These are phyloP conservation scores for Phoenicopterus ruber DNA, from an alignment of 2,113 vertebrate genomes.

Conservation along the genomic window DNA sequence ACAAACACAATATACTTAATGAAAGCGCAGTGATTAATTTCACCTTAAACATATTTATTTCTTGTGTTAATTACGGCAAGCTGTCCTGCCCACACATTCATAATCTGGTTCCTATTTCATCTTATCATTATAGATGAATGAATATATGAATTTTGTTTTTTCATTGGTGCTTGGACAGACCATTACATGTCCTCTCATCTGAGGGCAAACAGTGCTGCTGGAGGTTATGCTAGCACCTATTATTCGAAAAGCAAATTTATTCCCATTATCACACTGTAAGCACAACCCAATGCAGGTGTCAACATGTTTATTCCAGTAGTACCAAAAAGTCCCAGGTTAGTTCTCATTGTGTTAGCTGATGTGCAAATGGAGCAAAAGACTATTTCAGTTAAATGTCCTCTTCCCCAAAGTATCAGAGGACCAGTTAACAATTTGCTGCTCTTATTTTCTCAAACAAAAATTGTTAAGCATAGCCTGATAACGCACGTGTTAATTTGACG, in stretches of 20 bases:
- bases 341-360: background rate
- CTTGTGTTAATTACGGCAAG: background rate
- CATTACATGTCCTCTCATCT: fast-evolving
- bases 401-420: background rate
- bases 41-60: background rate
- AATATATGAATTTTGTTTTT: background rate
- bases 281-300: background rate
- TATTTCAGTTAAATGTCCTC: background rate
- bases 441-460: background rate
- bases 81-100: background rate
- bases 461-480: background rate
- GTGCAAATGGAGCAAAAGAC: background rate
- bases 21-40: background rate
- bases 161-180: background rate
- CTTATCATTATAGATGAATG: background rate
- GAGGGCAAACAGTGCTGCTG: background rate
- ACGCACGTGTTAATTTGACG: background rate
- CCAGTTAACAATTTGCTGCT: background rate
- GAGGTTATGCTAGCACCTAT: background rate
- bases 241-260: background rate
- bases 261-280: background rate
- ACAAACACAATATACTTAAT: background rate
- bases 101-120: background rate
- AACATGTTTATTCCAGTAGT: background rate
- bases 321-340: background rate